A percentile compares a stretch with the other conserved stretches of the same genome.
These are phyloP conservation scores for Byasa hedistus DNA, from an alignment of 2,888 invertebrate species.

Conservation along the genomic window DNA sequence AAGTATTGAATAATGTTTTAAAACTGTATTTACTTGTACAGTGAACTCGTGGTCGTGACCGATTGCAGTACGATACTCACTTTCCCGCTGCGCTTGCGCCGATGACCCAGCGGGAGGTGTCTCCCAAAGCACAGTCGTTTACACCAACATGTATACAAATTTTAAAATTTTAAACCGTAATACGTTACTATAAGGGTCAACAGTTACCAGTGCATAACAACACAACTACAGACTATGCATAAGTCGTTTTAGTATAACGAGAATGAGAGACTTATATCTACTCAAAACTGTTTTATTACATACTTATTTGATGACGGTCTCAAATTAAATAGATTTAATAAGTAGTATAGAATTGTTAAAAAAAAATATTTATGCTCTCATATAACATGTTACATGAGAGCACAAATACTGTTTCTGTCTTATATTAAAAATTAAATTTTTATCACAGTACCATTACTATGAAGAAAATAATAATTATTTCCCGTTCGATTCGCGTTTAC, in stretches of 20 bases:
- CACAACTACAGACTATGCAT: conserved; percentile 32
- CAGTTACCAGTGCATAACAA: conserved; percentile 28
- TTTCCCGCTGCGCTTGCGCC: conserved; percentile 56
- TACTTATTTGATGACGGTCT: conserved; percentile 11
- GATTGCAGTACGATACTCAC: conserved; percentile 63
- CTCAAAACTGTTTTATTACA: conserved; percentile 21
- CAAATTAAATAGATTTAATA: conserved; percentile 2
- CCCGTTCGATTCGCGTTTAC: neutral
- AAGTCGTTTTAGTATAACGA: conserved; percentile 14
- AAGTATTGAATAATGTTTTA: conserved; percentile 38
- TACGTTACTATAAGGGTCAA: neutral
- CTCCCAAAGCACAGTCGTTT: conserved; percentile 43
- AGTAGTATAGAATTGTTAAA: neutral
- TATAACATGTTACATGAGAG: neutral
- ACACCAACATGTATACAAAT: neutral
- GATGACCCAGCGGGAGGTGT: conserved; percentile 54
- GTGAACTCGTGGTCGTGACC: conserved; percentile 69
- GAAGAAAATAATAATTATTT: neutral
- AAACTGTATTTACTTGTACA: conserved; percentile 56
- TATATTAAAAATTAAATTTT: neutral
- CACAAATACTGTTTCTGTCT: neutral
- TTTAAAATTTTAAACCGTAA: conserved; percentile 7
- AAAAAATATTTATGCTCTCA: neutral
- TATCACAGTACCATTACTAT: neutral
- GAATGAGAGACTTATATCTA: conserved; percentile 17